Conservation (phyloP, 1,140 invertebrate genomes). For the Drosophila athabasca region DNA sequence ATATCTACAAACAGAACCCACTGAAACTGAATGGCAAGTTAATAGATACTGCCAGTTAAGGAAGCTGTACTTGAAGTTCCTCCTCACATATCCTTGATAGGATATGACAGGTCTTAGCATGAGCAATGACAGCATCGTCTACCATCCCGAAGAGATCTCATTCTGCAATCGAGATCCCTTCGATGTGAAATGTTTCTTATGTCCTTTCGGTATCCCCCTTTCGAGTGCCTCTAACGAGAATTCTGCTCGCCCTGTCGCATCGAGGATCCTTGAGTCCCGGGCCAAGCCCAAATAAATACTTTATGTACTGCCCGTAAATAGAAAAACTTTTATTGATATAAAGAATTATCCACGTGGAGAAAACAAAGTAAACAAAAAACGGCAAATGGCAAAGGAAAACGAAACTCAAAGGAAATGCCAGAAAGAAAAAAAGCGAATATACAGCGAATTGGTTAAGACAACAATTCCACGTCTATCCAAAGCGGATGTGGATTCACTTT, state of each 20-base stretch:
- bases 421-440: not conserved
- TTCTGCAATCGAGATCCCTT: too few species aligned
- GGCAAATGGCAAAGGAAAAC: conserved; percentile 5
- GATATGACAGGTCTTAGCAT: too few species aligned
- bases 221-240: not conserved
- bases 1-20: too few species aligned
- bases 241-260: conserved; percentile 3
- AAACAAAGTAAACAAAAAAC: conserved; percentile 31
- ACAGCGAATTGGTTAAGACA: conserved; percentile 31
- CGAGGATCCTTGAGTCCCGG: conserved; percentile 10
- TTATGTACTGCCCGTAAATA: conserved; percentile 23
- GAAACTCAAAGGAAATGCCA: not conserved
- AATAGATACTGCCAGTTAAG: too few species aligned
- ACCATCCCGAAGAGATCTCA: too few species aligned
- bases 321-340: conserved; percentile 46
- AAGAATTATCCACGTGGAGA: conserved; percentile 49
- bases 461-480: conserved; percentile 17
- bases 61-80: too few species aligned
- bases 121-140: too few species aligned
- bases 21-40: too few species aligned
- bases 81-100: too few species aligned
- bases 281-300: conserved; percentile 38
- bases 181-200: too few species aligned
- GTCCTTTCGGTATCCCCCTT: not conserved
- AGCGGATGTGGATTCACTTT: conserved; percentile 62